Evolutionary conservation across 2,797 vertebrate species (phyloP).

Genomic region (Sebastiscus tertius): DNA sequence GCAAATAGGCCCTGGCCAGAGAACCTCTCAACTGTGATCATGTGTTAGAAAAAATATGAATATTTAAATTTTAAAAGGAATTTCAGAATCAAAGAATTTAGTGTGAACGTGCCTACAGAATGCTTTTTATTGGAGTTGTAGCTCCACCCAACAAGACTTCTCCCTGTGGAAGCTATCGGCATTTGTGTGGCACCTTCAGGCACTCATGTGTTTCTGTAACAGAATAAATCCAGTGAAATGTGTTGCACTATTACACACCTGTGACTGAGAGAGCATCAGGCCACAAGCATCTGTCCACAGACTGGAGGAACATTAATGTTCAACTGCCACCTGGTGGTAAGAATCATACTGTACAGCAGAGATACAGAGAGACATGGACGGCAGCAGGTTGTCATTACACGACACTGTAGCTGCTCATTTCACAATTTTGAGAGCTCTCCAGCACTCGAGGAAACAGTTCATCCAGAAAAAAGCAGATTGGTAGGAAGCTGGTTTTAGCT

Average conservation of each 20-base stretch:
- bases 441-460: background rate
- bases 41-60: background rate
- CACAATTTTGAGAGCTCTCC: background rate
- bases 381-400: background rate
- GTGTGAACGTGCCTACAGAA: background rate
- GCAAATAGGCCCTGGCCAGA: background rate
- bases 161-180: background rate
- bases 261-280: background rate
- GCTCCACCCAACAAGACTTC: background rate
- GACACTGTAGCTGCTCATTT: background rate
- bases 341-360: background rate
- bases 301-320: background rate
- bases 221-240: background rate
- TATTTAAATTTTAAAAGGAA: background rate
- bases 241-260: background rate
- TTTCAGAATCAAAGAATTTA: background rate
- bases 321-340: conserved; percentile 64
- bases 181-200: background rate
- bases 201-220: background rate
- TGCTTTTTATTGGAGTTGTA: background rate
- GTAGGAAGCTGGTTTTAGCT: background rate
- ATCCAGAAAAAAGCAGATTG: background rate
- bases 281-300: background rate
- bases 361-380: fast-evolving
- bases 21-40: background rate